Base-by-base conservation (phyloP, 2,888 invertebrate species). In the Megaustenia siamemsis region DNA sequence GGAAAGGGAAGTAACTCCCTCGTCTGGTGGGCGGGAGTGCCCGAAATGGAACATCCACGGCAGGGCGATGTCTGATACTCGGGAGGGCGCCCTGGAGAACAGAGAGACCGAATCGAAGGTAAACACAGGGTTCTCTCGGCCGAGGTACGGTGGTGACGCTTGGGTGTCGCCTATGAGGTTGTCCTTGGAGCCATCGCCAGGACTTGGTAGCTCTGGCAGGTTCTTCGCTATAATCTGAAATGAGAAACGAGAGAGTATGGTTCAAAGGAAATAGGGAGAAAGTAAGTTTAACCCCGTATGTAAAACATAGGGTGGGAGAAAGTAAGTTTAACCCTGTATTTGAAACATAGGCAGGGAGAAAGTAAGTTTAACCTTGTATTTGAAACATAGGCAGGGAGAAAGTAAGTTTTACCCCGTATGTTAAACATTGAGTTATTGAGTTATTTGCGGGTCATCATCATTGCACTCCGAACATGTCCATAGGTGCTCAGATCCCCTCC, bases 1-100 rank as follows among this genome's bases (percentile, higher is more conserved):
- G 69, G 63, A 86, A 88, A 18, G 86, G 86, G 82, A 86, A 87
- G 69, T 85, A 86, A 82, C 88, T 88, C n/a, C 86, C 87, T 18
- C 87, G 86, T 43, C 88, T 77, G 2, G 63, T 73, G 12, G 86
- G 84, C 68, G 86, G 86, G 53, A 87, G 75, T 43, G 60, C 66
- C 18, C 83, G 81, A 18, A 86, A 56, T 1, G 88, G 84, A 24
- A 83, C 73, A 35, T 82, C 82, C 21, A 35, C 24, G 10, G 69
- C 49, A 10, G 83, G 81, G 66, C 18, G 35, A 83, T 76, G 38
- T 77, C 81, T 4, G 82, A 78, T 5, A 84, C 84, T 15, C 73
- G 73, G 10, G 88, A 88, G 1, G 86, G 84, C 18, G 87, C 86
- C 10, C 87, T 83, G n/a, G 73, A 76, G 45, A 87, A 82, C 56